Base-by-base conservation (phyloP, 23 tunicate genomes). In the Styela plicata region DNA sequence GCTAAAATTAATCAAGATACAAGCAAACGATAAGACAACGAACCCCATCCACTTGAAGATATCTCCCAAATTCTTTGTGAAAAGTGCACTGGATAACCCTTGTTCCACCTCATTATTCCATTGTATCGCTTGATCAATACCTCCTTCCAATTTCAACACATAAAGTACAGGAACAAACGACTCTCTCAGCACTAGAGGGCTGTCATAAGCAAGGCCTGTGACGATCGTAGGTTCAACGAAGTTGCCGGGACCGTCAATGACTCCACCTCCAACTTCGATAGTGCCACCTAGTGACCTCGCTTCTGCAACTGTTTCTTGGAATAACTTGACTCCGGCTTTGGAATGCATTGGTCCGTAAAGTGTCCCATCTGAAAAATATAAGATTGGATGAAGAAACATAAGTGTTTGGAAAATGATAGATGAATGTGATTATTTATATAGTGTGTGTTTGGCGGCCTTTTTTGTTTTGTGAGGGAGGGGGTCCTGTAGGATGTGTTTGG, bases 61-160 rank as follows among this genome's bases (percentile, higher is more conserved):
- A 64, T 80, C 69, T 27, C 83, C 77, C 65, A 95, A 52, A 36
- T 85, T 86, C 52, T 81, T 89, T 13, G 99, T 95, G 70, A 95
- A 95, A 7, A 95, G 20, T 78, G 95, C 78, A 86, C 91, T 86
- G 0, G 96, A 86, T 31, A 95, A 79, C 1, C 99, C 99, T 65
- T 95, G 99, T 57, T 95, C 99, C 5, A 95, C 99, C 76, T 95
- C 99, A 74, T 95, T 95, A 82, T 95, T 95, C 89, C 86, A 80
- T 19, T 66, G 62, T 28, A 95, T 87, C 32, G 96, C 96, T 36
- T 86, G 84, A 24, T 93, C 87, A 27, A 93, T 30, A 35, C 82
- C 87, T 21, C 98, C 98, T 3, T 73, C 33, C n/a, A 95, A 70
- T 52, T 90, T 90, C n/a, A 95, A n/a, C 21, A 84, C 89, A 68